Percentiles rank a stretch among this genome's conserved stretches.
These are phyloP conservation scores for Nipponacmea schrenckii DNA, from an alignment of 2,888 invertebrate species.

Conservation along the genomic window DNA sequence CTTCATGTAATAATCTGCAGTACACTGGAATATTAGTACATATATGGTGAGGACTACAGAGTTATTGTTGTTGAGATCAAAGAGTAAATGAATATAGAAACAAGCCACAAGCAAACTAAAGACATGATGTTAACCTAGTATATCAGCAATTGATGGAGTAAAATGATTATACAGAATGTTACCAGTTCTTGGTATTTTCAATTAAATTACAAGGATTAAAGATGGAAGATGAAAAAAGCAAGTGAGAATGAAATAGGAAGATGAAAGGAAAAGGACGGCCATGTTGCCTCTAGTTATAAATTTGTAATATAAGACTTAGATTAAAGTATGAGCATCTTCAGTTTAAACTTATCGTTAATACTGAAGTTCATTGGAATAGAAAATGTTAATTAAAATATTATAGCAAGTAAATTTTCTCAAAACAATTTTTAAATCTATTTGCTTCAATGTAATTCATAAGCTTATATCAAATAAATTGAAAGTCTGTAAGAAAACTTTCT, in stretches of 20 bases:
- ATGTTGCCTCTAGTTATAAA: too few species aligned
- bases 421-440: too few species aligned
- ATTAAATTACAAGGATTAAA: constrained; percentile 12
- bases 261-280: not conserved
- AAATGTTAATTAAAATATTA: too few species aligned
- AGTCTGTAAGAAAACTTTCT: too few species aligned
- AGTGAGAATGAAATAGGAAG: not conserved
- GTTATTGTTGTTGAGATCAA: constrained; percentile 25
- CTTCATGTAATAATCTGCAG: not conserved
- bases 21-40: not conserved
- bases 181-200: constrained; percentile 24
- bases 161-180: constrained; percentile 24
- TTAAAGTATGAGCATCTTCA: too few species aligned
- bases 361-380: too few species aligned
- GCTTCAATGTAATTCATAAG: too few species aligned
- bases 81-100: constrained; percentile 16
- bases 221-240: constrained; percentile 2
- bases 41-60: not conserved
- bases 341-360: too few species aligned
- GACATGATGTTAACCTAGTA: constrained; percentile 13
- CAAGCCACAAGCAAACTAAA: constrained; percentile 16
- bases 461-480: too few species aligned
- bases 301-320: too few species aligned
- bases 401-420: too few species aligned
- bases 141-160: constrained; percentile 27